Conservation (phyloP, 1,140 invertebrate genomes). For the Atopsyche davidsoni region DNA sequence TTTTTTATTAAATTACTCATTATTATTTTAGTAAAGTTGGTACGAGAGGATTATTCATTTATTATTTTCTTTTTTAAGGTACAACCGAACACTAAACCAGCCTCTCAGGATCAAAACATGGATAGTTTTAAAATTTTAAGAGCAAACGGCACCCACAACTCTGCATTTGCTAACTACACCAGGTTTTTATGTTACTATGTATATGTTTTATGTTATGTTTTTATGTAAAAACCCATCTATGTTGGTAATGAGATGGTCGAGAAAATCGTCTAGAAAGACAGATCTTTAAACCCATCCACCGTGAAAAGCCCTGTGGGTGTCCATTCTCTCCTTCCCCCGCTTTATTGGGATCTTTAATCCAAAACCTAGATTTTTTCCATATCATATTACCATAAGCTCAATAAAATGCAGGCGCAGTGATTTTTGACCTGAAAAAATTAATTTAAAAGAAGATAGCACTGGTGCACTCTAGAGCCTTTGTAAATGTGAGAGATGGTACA, state of each 20-base stretch:
- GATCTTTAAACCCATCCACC: not conserved
- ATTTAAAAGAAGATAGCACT: no score
- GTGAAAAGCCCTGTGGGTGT: constrained; percentile 3
- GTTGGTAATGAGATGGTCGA: not conserved
- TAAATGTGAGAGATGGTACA: no score
- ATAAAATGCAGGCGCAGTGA: no score
- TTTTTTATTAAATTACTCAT: no score
- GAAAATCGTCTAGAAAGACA: not conserved
- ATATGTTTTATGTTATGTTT: not conserved
- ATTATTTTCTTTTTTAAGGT: constrained; percentile 9
- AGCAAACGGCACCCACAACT: constrained; percentile 36
- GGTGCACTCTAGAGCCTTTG: no score
- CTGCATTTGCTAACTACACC: constrained; percentile 39
- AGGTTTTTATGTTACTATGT: constrained; percentile 31
- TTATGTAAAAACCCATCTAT: not conserved
- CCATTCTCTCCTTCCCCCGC: no score
- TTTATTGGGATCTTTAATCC: no score
- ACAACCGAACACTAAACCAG: constrained; percentile 11
- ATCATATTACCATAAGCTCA: no score
- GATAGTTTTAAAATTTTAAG: constrained; percentile 32
- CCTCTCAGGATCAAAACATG: not conserved
- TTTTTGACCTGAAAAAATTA: no score
- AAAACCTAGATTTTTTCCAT: no score
- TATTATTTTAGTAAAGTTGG: no score
- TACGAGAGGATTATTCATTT: no score